Base-by-base conservation (phyloP, 2,797 vertebrate species). In the Clarias fuscus region DNA sequence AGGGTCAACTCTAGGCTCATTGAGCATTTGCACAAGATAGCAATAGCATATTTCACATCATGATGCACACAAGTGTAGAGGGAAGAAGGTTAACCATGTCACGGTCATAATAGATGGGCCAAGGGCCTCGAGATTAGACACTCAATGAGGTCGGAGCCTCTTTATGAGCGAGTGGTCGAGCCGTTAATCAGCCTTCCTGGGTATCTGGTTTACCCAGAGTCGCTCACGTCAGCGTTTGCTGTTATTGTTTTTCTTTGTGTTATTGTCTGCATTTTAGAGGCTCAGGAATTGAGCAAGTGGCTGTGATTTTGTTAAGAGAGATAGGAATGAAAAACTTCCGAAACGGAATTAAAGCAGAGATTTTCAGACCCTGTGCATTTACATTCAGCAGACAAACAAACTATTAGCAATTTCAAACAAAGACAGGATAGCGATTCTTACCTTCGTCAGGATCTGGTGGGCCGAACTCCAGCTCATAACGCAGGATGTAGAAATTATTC, bases 401-500 rank as follows among this genome's bases (percentile, higher is more conserved):
- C 90, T 85, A 87, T 84, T 71, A 43, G 82, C 83, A 85, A 88
- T 89, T 88, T 89, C 43, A 89, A 83, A 73, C 82, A 82, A 64
- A 53, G 65, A 65, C 7, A 11, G 53, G 64, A 82, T 33, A 68
- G 68, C 30, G 71, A 8, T 67, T 53, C 95, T 95, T 95, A 99
- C 98, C 98, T 97, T 99, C 97, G 24, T 96, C 97, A 70, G 98
- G 97, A 93, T 99, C 98, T 15, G 97, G 97, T 0, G 97, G 97
- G 86, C 97, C 97, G 22, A 99, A 99, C 92, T 99, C 97, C 92
- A 99, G 95, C 91, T 98, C 97, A 3, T 99, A 99, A 86, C 98
- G 95, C 87, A 99, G 95, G 90, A 98, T 96, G 94, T 98, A 98
- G 93, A 99, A 99, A 94, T 99, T 99, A 96, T 99, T 99, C 98